Base-by-base conservation (phyloP, 2,888 invertebrate genomes). In the Acleris cristana region DNA sequence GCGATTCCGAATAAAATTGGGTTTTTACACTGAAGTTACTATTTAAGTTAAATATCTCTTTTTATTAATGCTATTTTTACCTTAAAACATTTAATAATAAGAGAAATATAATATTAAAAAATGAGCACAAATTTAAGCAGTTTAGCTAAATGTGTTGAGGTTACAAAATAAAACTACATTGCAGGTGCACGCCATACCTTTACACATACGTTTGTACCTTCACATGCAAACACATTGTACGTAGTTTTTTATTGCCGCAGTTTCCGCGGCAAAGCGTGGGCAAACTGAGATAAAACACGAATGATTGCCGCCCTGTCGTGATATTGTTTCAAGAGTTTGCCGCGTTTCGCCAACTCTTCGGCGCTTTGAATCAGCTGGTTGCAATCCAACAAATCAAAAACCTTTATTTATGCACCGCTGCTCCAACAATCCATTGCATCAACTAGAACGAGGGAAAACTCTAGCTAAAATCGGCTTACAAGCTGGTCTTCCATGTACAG, bases 241-340 rank as follows among this genome's bases (percentile, higher is more conserved):
- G 82, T 86, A 86, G 87, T 89, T 91, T 92, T 34, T 90, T 91
- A 91, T 90, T 88, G 84, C 86, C 80, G 80, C 86, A 82, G 89
- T 88, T 88, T 86, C 88, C 89, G 87, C 80, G 81, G 82, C 85
- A 79, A 81, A 82, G 87, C 86, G 87, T 91, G 92, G 85, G 83
- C 90, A 89, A 90, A 90, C 90, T 87, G 84, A 87, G 90, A 92
- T 92, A 92, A 91, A 91, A 89, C 87, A 87, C 86, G 85, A 91
- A 89, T 89, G 89, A 91, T 91, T 88, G 90, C 90, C 88, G 87
- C 88, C 85, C 86, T 86, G 85, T 86, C 87, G 85, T 84, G 89
- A 90, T 90, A 90, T 88, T 90, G 87, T 91, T 90, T 86, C 86
- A 86, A 89, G 88, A 86, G 86, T 88, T 87, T 88, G 87, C 88